Percentiles rank a stretch among this genome's conserved stretches.
These are phyloP conservation scores for Aethes cnicana DNA, from an alignment of 2,888 invertebrate species.

Conservation along the genomic window DNA sequence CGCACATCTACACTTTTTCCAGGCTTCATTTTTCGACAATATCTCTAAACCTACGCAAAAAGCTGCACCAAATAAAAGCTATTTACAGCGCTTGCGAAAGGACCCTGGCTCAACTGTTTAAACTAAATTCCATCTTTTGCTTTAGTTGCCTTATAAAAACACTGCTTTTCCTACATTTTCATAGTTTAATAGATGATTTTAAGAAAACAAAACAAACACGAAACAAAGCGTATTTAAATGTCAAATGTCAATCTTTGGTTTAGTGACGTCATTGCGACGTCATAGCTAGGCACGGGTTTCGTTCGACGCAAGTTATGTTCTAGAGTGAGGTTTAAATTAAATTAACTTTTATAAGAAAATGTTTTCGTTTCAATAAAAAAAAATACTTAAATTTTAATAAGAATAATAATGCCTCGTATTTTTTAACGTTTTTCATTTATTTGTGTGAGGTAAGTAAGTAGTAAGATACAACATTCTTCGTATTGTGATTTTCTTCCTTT, in stretches of 20 bases:
- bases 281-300: slow-evolving; percentile 37
- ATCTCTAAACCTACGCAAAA: slow-evolving; percentile 41
- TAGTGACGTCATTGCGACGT: slow-evolving; percentile 72
- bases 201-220: slow-evolving; percentile 40
- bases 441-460: too few relatives aligned
- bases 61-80: slow-evolving; percentile 4
- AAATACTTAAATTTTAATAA: too few relatives aligned
- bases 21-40: slow-evolving; percentile 61
- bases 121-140: slow-evolving; percentile 2
- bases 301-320: slow-evolving; percentile 34
- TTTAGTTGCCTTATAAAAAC: not conserved
- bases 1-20: slow-evolving; percentile 63
- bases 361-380: too few relatives aligned
- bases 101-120: not conserved
- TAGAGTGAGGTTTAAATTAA: too few relatives aligned
- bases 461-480: not conserved
- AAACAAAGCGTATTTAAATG: slow-evolving; percentile 41
- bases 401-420: too few relatives aligned
- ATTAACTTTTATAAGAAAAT: too few relatives aligned
- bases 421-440: too few relatives aligned
- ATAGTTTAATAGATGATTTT: slow-evolving; percentile 50
- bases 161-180: slow-evolving; percentile 21
- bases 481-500: not conserved
- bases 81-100: not conserved
- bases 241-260: slow-evolving; percentile 49